These are phyloP conservation scores for Caenorhabditis plicata DNA, from an alignment of 2,888 invertebrate genomes.

Conservation along the genomic window DNA sequence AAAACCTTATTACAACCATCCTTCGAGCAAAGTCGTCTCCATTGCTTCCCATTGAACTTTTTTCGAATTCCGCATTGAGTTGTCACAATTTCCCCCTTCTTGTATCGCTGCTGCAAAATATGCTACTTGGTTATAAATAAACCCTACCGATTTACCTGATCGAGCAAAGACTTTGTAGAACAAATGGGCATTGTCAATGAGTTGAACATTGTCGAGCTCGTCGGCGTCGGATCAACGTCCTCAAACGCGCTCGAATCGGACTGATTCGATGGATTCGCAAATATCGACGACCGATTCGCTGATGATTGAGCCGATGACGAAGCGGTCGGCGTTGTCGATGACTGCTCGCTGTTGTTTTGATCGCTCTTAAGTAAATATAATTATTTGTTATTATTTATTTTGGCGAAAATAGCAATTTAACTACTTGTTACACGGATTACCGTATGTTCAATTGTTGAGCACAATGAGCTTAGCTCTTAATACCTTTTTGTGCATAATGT, in stretches of 20 bases:
- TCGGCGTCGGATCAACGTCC: background rate
- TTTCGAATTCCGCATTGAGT: constrained; percentile 93
- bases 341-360: no score
- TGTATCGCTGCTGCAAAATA: constrained; percentile 31
- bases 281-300: constrained; percentile 13
- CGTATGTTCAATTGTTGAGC: no score
- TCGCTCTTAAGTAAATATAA: no score
- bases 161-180: constrained; percentile 24
- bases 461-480: no score
- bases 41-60: constrained; percentile 99
- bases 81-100: constrained; percentile 80
- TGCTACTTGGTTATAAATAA: background rate
- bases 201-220: constrained; percentile 17
- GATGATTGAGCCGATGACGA: constrained; percentile 7
- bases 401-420: no score
- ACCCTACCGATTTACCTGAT: constrained; percentile 13
- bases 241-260: constrained; percentile 26
- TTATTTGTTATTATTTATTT: no score
- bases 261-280: constrained; percentile 26
- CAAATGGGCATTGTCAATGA: constrained; percentile 12
- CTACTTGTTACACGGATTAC: no score
- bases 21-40: constrained; percentile 93
- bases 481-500: no score
- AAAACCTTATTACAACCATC: constrained; percentile 72
- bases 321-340: constrained; percentile 11